Base-by-base conservation (phyloP, 2,888 invertebrate species). In the Caenorhabditis becei region DNA sequence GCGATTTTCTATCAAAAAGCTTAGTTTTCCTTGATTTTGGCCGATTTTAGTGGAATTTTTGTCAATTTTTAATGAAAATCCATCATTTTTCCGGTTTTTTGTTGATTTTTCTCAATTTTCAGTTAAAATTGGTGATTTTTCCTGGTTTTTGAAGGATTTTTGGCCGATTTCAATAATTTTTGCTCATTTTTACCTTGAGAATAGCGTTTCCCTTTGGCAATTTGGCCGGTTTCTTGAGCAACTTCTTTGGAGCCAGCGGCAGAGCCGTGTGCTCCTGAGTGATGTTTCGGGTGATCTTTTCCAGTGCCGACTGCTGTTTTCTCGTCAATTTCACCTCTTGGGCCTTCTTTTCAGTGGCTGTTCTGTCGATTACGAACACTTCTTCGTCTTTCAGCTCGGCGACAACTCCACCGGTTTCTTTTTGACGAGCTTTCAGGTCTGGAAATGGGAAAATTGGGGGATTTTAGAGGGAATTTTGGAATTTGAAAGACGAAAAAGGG, bases 381-480 rank as follows among this genome's bases (percentile, higher is more conserved):
- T 86, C 84, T 11, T 81, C 82, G 41, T 82, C 84, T n/a, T 83
- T 74, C 66, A 70, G 54, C 5, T 84, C 80, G 2, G 72, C 66
- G 2, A 85, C 61, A 2, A 79, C 24, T 47, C 80, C 83, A 49
- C 74, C 80, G 8, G 77, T 62, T 16, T 51, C 74, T 16, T 67
- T 71, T 56, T 83, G 63, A 11, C 74, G 70, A 14, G 51, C 49
- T n/a, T 37, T 63, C 11, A 7, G 5, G 62, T 74, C 78, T 82
- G 66, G 16, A 82, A 53, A 49, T 16, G 2, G n/a, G n/a, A n/a
- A n/a, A n/a, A n/a, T n/a, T n/a, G n/a, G n/a, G n/a, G n/a, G n/a
- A n/a, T n/a, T n/a, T n/a, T n/a, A n/a, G n/a, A n/a, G n/a, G n/a
- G n/a, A n/a, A n/a, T n/a, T n/a, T n/a, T n/a, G n/a, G n/a, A n/a